Percentiles rank a stretch among this genome's conserved stretches.
Conservation (phyloP, 2,888 invertebrate species). For the Caenorhabditis sp. region DNA sequence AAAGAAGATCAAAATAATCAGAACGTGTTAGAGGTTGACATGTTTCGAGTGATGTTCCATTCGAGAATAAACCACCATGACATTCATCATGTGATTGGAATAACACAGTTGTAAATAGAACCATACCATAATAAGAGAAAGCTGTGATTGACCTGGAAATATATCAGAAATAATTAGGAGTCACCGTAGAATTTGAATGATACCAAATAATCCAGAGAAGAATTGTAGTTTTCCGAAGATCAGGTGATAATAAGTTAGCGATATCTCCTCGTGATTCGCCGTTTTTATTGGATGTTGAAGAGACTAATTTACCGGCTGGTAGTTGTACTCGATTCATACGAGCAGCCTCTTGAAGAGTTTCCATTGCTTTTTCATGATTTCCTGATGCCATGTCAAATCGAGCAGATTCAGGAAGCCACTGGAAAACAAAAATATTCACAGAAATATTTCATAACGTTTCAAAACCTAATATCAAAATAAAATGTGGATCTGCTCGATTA, state of each 20-base stretch:
- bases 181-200: too few species aligned
- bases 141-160: conserved; percentile 77
- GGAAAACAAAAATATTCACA: conserved; percentile 71
- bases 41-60: conserved; percentile 60
- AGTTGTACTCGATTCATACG: conserved; percentile 87
- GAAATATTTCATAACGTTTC: too few species aligned
- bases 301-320: conserved; percentile 84
- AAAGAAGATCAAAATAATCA: conserved; percentile 89
- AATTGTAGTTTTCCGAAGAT: conserved; percentile 83
- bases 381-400: conserved; percentile 87
- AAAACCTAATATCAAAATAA: too few species aligned
- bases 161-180: background rate
- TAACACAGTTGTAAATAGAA: conserved; percentile 90
- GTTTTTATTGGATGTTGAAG: conserved; percentile 76
- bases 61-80: conserved; percentile 53
- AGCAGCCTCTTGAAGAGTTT: conserved; percentile 81
- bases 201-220: conserved; percentile 93
- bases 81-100: conserved; percentile 77
- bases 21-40: conserved; percentile 79
- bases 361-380: conserved; percentile 84
- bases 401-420: conserved; percentile 95
- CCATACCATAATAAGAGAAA: conserved; percentile 92
- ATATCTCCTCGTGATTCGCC: conserved; percentile 72
- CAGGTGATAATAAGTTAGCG: conserved; percentile 77
- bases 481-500: too few species aligned